Conservation (phyloP, 1,140 invertebrate genomes). For the Scaptomyza hsui region DNA sequence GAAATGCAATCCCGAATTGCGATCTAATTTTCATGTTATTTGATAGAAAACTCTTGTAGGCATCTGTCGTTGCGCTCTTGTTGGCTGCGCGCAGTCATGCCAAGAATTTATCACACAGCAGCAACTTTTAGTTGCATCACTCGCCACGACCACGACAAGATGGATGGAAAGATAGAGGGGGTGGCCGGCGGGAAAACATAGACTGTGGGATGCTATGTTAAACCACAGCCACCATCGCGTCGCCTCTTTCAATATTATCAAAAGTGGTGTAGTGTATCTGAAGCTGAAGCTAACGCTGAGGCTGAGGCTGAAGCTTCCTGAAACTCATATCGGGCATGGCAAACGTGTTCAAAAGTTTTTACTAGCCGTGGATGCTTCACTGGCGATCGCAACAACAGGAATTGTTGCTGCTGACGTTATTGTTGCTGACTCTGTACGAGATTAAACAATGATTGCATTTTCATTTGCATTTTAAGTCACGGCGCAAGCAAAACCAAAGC, state of each 20-base stretch:
- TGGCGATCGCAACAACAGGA: slow-evolving; percentile 67
- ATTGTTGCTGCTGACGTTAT: slow-evolving; percentile 46
- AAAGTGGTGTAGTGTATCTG: slow-evolving; percentile 75
- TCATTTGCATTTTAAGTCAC: slow-evolving; percentile 83
- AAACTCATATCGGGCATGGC: slow-evolving; percentile 63
- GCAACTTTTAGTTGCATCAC: slow-evolving; percentile 39
- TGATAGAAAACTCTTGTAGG: slow-evolving; percentile 73
- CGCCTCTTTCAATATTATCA: slow-evolving; percentile 73
- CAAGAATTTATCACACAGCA: slow-evolving; percentile 70
- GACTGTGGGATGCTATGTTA: slow-evolving; percentile 52
- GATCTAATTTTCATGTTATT: slow-evolving; percentile 80
- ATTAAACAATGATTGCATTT: slow-evolving; percentile 83
- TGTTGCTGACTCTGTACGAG: slow-evolving; percentile 70
- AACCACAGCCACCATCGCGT: neutral
- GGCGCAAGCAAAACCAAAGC: slow-evolving; percentile 63
- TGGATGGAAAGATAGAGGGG: neutral
- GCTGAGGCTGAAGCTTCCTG: slow-evolving; percentile 73
- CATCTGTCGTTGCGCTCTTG: slow-evolving; percentile 32
- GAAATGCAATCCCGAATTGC: slow-evolving; percentile 35
- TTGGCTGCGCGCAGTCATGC: slow-evolving; percentile 45
- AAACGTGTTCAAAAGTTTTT: slow-evolving; percentile 63
- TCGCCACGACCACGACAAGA: neutral
- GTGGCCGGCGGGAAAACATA: slow-evolving; percentile 33
- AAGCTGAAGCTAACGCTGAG: slow-evolving; percentile 58
- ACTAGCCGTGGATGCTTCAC: slow-evolving; percentile 51